Percentiles rank a stretch among this genome's conserved stretches.
Evolutionary conservation across 2,888 invertebrate species (phyloP).

Genomic region (Aporophyla lueneburgensis): DNA sequence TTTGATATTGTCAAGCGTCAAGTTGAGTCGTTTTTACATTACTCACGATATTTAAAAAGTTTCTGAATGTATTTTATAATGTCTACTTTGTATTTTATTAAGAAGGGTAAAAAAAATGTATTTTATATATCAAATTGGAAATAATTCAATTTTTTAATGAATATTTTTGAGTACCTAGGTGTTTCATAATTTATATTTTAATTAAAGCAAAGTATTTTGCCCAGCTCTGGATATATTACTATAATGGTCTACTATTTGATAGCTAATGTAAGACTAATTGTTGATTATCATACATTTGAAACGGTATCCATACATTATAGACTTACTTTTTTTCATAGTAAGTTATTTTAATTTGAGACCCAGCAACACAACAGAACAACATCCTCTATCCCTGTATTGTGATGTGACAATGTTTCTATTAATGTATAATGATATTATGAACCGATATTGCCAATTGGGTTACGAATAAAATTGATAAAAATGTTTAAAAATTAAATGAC

Average conservation of each 20-base stretch:
- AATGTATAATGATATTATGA: constrained; percentile 28
- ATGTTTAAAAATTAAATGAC: constrained; percentile 13
- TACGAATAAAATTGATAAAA: constrained; percentile 19
- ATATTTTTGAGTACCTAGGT: too few species aligned
- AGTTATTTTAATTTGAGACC: background rate
- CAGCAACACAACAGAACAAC: background rate
- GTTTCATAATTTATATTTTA: too few species aligned
- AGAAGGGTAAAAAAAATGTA: too few species aligned
- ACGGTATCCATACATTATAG: constrained; percentile 18
- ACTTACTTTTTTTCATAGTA: background rate
- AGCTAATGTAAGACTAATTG: background rate
- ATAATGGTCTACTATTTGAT: background rate
- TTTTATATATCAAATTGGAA: too few species aligned
- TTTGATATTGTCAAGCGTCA: too few species aligned
- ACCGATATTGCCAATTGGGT: constrained; percentile 46
- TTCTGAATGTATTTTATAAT: too few species aligned
- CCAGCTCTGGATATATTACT: too few species aligned
- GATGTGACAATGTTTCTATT: constrained; percentile 4
- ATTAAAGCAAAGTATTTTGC: too few species aligned
- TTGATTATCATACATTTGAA: background rate
- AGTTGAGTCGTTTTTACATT: too few species aligned
- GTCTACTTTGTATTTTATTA: too few species aligned
- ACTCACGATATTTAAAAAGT: too few species aligned
- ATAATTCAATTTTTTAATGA: too few species aligned
- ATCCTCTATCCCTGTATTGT: background rate